Percentiles rank a stretch among this genome's conserved stretches.
These are phyloP conservation scores for Indri indri DNA, from an alignment of 2,113 vertebrate species.

Conservation along the genomic window DNA sequence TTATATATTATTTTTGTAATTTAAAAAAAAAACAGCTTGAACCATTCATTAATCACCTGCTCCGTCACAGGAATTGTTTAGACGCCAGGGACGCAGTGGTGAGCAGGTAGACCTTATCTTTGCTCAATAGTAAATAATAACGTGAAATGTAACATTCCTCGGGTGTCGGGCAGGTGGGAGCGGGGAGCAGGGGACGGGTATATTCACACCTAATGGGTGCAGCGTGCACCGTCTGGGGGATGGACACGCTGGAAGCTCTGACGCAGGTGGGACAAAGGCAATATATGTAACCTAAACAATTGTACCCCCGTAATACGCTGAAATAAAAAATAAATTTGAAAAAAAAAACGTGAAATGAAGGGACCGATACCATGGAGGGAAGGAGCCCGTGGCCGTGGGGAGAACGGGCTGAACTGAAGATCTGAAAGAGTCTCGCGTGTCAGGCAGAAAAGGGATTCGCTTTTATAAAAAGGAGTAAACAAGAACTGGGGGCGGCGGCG, in stretches of 20 bases:
- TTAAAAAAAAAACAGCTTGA: not conserved
- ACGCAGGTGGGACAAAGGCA: too few relatives aligned
- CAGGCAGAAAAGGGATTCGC: not conserved
- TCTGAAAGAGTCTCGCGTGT: not conserved
- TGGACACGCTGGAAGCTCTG: too few relatives aligned
- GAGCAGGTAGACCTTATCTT: not conserved
- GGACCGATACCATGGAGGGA: not conserved
- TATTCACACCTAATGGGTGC: too few relatives aligned
- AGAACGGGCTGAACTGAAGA: not conserved
- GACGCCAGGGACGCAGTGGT: not conserved
- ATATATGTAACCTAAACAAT: too few relatives aligned
- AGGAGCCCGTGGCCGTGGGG: not conserved
- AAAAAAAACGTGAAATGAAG: not conserved
- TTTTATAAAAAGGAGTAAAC: not conserved
- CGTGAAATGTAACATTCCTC: not conserved
- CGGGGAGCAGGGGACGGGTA: too few relatives aligned
- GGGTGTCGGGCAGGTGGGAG: too few relatives aligned
- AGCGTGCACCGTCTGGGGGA: too few relatives aligned
- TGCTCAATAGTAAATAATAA: not conserved
- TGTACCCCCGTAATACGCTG: too few relatives aligned
- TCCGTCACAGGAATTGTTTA: not conserved
- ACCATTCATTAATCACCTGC: not conserved
- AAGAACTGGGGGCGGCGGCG: rapidly evolving
- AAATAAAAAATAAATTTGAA: too few relatives aligned
- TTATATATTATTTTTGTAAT: not conserved